A percentile compares a stretch with the other conserved stretches of the same genome.
Evolutionary conservation across 2,888 invertebrate genomes (phyloP).

Genomic region (Imbricaverruca yamaguchii): DNA sequence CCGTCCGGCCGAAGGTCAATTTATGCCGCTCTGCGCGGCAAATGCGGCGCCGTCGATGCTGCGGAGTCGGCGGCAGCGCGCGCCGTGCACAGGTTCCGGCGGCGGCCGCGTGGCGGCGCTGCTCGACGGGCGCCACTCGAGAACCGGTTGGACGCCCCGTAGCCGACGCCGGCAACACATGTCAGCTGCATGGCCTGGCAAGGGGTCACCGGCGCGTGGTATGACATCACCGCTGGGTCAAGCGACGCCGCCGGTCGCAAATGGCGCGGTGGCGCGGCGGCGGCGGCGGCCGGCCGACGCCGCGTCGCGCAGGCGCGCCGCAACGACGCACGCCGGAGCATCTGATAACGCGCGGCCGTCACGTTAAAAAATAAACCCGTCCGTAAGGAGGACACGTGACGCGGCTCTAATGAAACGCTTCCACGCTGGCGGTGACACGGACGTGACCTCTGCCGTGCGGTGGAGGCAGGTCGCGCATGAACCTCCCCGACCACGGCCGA

Average conservation of each 20-base stretch:
- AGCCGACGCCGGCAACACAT: constrained; percentile 1
- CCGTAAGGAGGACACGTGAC: background rate
- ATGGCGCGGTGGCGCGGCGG: background rate
- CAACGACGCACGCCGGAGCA: background rate
- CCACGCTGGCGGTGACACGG: background rate
- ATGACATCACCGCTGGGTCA: background rate
- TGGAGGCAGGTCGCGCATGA: background rate
- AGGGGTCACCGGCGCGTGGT: constrained; percentile 3
- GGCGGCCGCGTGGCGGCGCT: background rate
- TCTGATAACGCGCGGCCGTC: constrained; percentile 3
- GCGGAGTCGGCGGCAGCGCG: background rate
- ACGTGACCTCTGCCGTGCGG: background rate
- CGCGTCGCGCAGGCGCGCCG: background rate
- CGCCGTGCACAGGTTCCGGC: background rate
- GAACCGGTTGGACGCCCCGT: constrained; percentile 9
- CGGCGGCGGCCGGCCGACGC: background rate
- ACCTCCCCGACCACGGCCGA: background rate
- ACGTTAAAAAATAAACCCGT: constrained; percentile 11
- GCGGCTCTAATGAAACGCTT: background rate
- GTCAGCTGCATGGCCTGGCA: constrained; percentile 9
- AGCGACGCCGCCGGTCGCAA: background rate
- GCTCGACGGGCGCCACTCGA: background rate
- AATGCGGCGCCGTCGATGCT: background rate
- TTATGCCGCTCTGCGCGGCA: background rate
- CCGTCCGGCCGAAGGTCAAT: background rate